Percentiles rank a stretch among this genome's conserved stretches.
phyloP scores from a whole-genome alignment of 1,140 invertebrate genomes.

The Dendroctonus valens region DNA sequence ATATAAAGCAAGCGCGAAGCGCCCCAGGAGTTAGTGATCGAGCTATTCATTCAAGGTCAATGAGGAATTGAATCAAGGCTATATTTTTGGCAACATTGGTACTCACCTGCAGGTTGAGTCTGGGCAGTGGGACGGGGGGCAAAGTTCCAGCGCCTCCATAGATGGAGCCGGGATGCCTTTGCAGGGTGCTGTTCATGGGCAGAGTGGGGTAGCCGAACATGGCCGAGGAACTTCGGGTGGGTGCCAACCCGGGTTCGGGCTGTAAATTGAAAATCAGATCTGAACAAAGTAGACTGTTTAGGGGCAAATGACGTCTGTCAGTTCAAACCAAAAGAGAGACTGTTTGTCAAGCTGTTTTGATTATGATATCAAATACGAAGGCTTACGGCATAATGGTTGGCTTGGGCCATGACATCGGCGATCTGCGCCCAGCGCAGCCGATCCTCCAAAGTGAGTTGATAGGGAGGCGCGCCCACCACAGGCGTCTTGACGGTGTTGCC shows the following conservation, averaged over 20 bases:
- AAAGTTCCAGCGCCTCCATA: conserved; percentile 56
- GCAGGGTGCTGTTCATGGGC: conserved; percentile 47
- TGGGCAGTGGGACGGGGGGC: conserved; percentile 71
- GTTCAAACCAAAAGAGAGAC: no score
- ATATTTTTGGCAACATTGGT: no score
- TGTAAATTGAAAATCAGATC: conserved; percentile 43
- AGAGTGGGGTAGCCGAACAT: conserved; percentile 73
- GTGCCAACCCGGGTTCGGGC: conserved; percentile 63
- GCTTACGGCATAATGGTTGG: conserved; percentile 77
- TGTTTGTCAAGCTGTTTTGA: no score
- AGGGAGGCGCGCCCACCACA: conserved; percentile 62
- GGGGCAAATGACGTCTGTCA: neutral
- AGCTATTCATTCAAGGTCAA: no score
- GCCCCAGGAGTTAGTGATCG: no score
- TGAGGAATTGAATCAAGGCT: no score
- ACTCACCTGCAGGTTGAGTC: conserved; percentile 54
- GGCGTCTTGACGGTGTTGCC: conserved; percentile 69
- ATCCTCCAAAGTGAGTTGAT: conserved; percentile 71
- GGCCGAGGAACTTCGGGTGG: conserved; percentile 76
- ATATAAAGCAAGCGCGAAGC: no score
- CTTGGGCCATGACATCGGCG: conserved; percentile 77
- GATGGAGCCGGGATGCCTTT: conserved; percentile 51
- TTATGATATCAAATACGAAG: no score
- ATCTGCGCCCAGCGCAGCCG: conserved; percentile 81
- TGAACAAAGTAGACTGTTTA: neutral